phyloP scores from a whole-genome alignment of 2,113 vertebrate species.

The Salvelinus fontinalis region DNA sequence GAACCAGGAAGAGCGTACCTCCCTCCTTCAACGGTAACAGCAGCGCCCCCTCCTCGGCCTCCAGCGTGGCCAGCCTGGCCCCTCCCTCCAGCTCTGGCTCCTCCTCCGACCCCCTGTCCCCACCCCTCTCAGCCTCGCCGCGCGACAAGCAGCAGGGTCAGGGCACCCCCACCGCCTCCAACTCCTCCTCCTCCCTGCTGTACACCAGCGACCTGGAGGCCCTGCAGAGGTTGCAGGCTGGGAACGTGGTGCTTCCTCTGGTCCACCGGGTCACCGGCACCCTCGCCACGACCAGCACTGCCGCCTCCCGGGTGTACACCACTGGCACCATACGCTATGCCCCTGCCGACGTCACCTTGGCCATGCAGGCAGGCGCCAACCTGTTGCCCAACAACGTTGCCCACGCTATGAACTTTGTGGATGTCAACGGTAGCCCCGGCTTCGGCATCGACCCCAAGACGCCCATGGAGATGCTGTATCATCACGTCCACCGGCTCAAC shows the following conservation, averaged over 20 bases:
- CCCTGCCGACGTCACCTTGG: conserved; percentile 94
- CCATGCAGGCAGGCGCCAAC: conserved; percentile 87
- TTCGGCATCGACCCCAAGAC: conserved; percentile 98
- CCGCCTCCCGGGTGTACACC: conserved; percentile 95
- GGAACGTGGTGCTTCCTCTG: conserved; percentile 94
- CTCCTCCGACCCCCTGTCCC: conserved; percentile 91
- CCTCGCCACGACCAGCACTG: conserved; percentile 86
- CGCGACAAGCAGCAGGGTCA: conserved; percentile 88
- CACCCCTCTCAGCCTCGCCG: conserved; percentile 95
- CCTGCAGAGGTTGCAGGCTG: conserved; percentile 93
- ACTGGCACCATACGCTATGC: conserved; percentile 98
- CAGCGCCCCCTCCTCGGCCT: conserved; percentile 84
- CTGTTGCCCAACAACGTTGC: conserved; percentile 87
- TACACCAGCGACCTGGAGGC: conserved; percentile 95
- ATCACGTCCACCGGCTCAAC: conserved; percentile 97
- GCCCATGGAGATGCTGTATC: conserved; percentile 99
- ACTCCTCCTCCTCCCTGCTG: conserved; percentile 89
- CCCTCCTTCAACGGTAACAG: conserved; percentile 79
- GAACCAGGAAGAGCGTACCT: conserved; percentile 87
- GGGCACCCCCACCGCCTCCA: conserved; percentile 80
- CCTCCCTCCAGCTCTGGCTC: conserved; percentile 80
- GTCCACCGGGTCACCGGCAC: conserved; percentile 94
- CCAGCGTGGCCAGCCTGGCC: conserved; percentile 76
- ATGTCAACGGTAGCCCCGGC: conserved; percentile 84
- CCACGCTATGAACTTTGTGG: conserved; percentile 95